These are phyloP conservation scores for Drosophila austrosaltans DNA, from an alignment of 2,888 invertebrate species.

Conservation along the genomic window DNA sequence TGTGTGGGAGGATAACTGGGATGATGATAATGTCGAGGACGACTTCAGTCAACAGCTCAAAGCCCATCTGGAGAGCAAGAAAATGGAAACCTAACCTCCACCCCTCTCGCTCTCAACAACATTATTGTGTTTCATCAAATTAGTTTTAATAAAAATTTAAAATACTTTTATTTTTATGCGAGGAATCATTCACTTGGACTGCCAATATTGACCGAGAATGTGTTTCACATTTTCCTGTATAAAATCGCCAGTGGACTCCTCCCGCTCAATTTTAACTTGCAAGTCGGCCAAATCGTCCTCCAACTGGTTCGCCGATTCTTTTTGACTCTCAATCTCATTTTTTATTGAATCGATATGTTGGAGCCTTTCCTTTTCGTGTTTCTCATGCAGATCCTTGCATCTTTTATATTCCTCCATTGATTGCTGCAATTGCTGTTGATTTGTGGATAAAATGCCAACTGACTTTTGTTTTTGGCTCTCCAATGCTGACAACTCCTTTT, in stretches of 20 bases:
- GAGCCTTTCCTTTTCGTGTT: conserved; percentile 18
- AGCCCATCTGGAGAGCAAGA: conserved; percentile 84
- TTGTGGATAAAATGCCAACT: conserved; percentile 6
- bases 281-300: conserved; percentile 10
- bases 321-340: neutral
- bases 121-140: conserved; percentile 13
- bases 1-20: conserved; percentile 99
- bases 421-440: conserved; percentile 26
- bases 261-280: conserved; percentile 18
- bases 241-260: conserved; percentile 8
- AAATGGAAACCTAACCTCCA: conserved; percentile 79
- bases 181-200: neutral
- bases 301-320: conserved; percentile 8
- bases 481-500: conserved; percentile 30
- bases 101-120: conserved; percentile 4
- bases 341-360: conserved; percentile 19
- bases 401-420: conserved; percentile 25
- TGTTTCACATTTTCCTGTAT: conserved; percentile 25
- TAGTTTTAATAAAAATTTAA: conserved; percentile 23
- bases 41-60: conserved; percentile 98
- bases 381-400: conserved; percentile 25
- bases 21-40: conserved; percentile 99
- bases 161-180: conserved; percentile 21
- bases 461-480: conserved; percentile 26
- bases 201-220: conserved; percentile 29